Conservation (phyloP, 2,113 vertebrate species). For the Struthidea cinerea region DNA sequence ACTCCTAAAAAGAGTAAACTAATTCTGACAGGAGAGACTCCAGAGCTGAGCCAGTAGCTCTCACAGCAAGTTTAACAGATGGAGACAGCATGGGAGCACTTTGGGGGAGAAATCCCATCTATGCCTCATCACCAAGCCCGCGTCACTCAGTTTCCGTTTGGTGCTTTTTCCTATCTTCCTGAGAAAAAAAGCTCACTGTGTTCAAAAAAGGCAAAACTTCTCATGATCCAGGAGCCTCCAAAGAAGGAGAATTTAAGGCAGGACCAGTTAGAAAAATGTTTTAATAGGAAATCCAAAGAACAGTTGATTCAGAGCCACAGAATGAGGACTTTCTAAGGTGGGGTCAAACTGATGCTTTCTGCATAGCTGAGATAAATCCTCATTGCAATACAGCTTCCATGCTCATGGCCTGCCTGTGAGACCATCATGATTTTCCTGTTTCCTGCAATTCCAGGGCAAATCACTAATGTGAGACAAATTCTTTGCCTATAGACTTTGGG, state of each 20-base stretch:
- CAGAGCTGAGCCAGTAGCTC: background rate
- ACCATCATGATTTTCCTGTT: background rate
- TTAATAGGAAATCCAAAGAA: background rate
- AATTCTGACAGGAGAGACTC: background rate
- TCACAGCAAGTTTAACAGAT: background rate
- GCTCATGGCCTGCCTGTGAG: background rate
- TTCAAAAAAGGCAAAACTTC: background rate
- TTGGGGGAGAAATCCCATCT: background rate
- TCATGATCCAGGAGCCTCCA: background rate
- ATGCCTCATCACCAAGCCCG: background rate
- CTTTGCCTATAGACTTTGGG: background rate
- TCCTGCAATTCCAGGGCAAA: background rate
- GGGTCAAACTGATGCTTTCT: background rate
- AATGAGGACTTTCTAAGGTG: background rate
- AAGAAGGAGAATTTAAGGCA: background rate
- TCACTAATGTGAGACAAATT: background rate
- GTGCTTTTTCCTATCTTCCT: background rate
- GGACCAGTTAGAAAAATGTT: background rate
- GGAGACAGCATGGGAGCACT: background rate
- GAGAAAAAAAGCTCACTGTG: background rate
- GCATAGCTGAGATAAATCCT: no score
- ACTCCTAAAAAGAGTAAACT: background rate
- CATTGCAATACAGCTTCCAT: background rate
- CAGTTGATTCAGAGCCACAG: background rate
- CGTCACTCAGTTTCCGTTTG: background rate